These are phyloP conservation scores for Pentalonia nigronervosa DNA, from an alignment of 1,140 invertebrate genomes.

Conservation along the genomic window DNA sequence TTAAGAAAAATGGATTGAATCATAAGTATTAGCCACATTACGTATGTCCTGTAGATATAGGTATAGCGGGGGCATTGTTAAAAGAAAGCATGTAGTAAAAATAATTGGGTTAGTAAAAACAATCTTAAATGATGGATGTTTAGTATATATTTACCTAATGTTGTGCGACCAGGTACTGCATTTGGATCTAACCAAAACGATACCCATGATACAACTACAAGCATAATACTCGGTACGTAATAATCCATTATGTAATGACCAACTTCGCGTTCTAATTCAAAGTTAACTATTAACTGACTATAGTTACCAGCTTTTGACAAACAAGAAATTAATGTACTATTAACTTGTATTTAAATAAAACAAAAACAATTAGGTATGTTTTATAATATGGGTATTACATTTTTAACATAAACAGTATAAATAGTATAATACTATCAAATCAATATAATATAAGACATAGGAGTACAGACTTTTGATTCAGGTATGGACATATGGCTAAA, in stretches of 20 bases:
- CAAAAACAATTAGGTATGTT: not conserved
- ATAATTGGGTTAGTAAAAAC: not conserved
- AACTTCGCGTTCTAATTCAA: slow-evolving; percentile 80
- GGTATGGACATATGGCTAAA: no score
- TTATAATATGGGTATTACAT: not conserved
- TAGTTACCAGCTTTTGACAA: slow-evolving; percentile 79
- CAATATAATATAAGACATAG: not conserved
- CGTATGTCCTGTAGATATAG: no score
- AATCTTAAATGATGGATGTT: not conserved
- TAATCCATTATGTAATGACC: slow-evolving; percentile 91
- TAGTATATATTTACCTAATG: slow-evolving; percentile 69
- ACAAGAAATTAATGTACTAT: slow-evolving; percentile 38
- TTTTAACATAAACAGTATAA: not conserved
- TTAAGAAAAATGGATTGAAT: no score
- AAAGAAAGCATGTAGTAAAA: no score
- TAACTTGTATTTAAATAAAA: not conserved
- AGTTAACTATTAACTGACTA: slow-evolving; percentile 79
- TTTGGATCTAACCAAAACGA: slow-evolving; percentile 90
- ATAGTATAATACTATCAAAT: not conserved
- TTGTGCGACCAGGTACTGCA: slow-evolving; percentile 81
- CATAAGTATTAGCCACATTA: no score
- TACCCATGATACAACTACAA: slow-evolving; percentile 89
- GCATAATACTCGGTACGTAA: slow-evolving; percentile 86
- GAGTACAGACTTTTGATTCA: no score
- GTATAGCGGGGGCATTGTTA: no score